phyloP scores from a whole-genome alignment of 2,888 invertebrate genomes.

The Thera britannica region DNA sequence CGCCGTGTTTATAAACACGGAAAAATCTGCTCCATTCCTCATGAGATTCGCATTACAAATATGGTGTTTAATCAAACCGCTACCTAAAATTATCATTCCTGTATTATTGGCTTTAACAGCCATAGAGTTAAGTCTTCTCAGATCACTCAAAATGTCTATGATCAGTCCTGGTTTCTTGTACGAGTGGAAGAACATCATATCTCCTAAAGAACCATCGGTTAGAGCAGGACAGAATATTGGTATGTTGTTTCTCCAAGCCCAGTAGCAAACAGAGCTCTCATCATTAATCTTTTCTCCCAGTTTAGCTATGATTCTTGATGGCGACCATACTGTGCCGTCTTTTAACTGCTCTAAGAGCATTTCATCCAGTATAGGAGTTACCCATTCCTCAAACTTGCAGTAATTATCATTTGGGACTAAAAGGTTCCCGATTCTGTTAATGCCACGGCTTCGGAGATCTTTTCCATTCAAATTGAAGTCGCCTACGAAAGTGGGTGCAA shows the following conservation, averaged over 20 bases:
- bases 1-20: conserved; percentile 97
- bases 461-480: conserved; percentile 94
- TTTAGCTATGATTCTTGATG: conserved; percentile 85
- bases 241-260: conserved; percentile 98
- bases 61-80: conserved; percentile 99
- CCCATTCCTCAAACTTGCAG: conserved; percentile 98
- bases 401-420: conserved; percentile 99
- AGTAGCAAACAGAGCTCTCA: conserved; percentile 96
- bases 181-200: conserved; percentile 99
- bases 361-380: conserved; percentile 95
- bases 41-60: conserved; percentile 99
- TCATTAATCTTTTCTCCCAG: conserved; percentile 96
- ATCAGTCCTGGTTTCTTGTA: conserved; percentile 96
- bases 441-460: conserved; percentile 91
- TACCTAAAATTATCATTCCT: conserved; percentile 98
- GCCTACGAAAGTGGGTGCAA: conserved; percentile 97
- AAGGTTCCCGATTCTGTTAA: conserved; percentile 95
- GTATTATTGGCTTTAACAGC: conserved; percentile 96
- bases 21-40: conserved; percentile 98
- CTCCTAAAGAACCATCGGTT: conserved; percentile 98
- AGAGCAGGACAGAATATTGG: conserved; percentile 99
- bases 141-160: conserved; percentile 96
- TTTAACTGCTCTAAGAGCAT: conserved; percentile 95
- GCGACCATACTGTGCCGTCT: conserved; percentile 93
- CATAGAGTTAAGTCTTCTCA: conserved; percentile 95